Evolutionary conservation across 2,113 vertebrate genomes (phyloP).

Genomic region (Pyrgilauda ruficollis): DNA sequence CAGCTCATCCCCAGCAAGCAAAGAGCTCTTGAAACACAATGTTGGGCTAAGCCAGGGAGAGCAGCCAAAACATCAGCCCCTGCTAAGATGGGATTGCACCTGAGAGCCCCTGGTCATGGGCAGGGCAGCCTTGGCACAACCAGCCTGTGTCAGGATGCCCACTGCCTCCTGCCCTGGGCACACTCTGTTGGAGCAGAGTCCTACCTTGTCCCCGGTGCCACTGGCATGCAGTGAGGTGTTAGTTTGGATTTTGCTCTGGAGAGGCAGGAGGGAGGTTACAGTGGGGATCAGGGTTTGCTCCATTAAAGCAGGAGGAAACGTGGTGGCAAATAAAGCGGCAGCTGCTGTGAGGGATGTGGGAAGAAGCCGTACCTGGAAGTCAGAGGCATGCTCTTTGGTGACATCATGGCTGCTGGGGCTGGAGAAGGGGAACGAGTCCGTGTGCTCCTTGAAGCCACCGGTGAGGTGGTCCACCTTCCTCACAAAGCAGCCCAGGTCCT

Average conservation of each 20-base stretch:
- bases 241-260: constrained; percentile 42
- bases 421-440: constrained; percentile 68
- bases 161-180: constrained; percentile 18
- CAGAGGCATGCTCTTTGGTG: constrained; percentile 66
- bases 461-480: constrained; percentile 82
- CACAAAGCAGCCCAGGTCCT: constrained; percentile 85
- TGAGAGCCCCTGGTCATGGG: accelerated
- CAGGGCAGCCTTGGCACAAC: not conserved
- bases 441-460: constrained; percentile 70
- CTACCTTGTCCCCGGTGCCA: constrained; percentile 57
- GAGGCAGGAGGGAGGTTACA: constrained; percentile 45
- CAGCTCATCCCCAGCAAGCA: not conserved
- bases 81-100: not conserved
- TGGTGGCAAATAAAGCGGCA: constrained; percentile 67
- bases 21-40: not conserved
- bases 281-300: not conserved
- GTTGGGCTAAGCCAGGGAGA: not conserved
- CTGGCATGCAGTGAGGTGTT: constrained; percentile 75
- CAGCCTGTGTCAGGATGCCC: not conserved
- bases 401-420: constrained; percentile 57
- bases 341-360: constrained; percentile 15
- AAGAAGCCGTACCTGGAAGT: constrained; percentile 83
- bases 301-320: constrained; percentile 61
- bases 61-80: not conserved
- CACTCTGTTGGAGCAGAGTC: constrained; percentile 81